phyloP scores from a whole-genome alignment of 2,113 vertebrate species.

The Theristicus caerulescens region DNA sequence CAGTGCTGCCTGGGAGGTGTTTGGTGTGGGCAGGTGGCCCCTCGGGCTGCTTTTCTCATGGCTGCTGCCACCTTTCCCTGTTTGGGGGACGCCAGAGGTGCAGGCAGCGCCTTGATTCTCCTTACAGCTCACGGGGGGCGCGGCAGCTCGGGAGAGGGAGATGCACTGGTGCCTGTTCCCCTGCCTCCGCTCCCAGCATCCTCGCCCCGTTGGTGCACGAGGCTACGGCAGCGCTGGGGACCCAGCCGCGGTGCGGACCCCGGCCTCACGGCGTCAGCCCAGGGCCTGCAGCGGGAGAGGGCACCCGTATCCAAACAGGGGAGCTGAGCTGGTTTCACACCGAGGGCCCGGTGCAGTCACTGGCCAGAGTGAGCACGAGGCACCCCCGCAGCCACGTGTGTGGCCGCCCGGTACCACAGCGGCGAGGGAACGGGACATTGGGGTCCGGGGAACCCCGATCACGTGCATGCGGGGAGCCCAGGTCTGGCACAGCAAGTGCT shows the following conservation, averaged over 20 bases:
- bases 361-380: not conserved
- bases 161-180: not conserved
- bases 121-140: accelerated
- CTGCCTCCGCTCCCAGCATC: not conserved
- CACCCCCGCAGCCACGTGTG: accelerated
- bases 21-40: not conserved
- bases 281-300: not conserved
- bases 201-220: accelerated
- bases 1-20: not conserved
- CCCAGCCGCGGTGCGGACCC: accelerated
- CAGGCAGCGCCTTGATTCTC: not conserved
- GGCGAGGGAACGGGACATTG: accelerated
- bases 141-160: not conserved
- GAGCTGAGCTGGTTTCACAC: accelerated
- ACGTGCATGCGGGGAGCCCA: accelerated
- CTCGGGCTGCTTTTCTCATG: not conserved
- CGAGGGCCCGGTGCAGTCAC: accelerated
- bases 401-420: accelerated
- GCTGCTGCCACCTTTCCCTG: not conserved
- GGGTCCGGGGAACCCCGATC: not conserved
- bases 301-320: too few species aligned
- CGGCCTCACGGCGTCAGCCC: not conserved
- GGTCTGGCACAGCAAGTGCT: not conserved
- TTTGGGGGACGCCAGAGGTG: not conserved
- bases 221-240: not conserved